Evolutionary conservation across 2,888 invertebrate genomes (phyloP), one percentile per base, ranked within the genome.

Genomic region (Thymelicus sylvestris): DNA sequence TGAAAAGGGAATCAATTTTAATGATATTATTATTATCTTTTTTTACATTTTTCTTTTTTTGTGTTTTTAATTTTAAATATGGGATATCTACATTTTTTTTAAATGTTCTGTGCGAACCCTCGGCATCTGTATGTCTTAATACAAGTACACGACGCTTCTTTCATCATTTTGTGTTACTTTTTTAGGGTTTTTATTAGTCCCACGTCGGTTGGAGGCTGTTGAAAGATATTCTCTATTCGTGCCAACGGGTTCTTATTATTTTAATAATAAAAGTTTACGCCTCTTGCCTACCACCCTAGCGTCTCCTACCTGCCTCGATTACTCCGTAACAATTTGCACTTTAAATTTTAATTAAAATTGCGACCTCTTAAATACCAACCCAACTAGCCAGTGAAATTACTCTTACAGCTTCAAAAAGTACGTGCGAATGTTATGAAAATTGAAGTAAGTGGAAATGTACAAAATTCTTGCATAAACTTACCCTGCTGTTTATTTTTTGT

Each of bases 251-350:
- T 83, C 86, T 89, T 87, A 86, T 86, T 86, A 83, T 87, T 90
- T 90, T 89, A 90, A 89, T 90, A 90, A 88, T 88, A 89, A 89
- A 89, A 88, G 83, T 89, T 88, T 85, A 86, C 83, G 82, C 79
- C 7, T 47, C 31, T 57, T 55, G 24, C 19, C 38, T 57, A 31
- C 55, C 19, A 19, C 52, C 38, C 13, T 13, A 5, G 55, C 24
- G 24, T 0, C 4, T 55, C 6, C 12, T 55, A 57, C 57, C 57
- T 57, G 31, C 57, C 41, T 41, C 15, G 41, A 60, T 60, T 60
- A 60, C 10, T 39, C 15, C 19, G 7, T 41, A 60, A 60, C 41
- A 60, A 41, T 60, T 60, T 60, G 10, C 60, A 41, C 60, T 60
- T 60, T 41, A 60, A 60, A 60, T 39, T 60, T 60, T 60, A 60